A percentile compares a stretch with the other conserved stretches of the same genome.
These are phyloP conservation scores for Cladorhizidae sp. DNA, from an alignment of 37 sponge, comb jelly and placozoan species.

Conservation along the genomic window DNA sequence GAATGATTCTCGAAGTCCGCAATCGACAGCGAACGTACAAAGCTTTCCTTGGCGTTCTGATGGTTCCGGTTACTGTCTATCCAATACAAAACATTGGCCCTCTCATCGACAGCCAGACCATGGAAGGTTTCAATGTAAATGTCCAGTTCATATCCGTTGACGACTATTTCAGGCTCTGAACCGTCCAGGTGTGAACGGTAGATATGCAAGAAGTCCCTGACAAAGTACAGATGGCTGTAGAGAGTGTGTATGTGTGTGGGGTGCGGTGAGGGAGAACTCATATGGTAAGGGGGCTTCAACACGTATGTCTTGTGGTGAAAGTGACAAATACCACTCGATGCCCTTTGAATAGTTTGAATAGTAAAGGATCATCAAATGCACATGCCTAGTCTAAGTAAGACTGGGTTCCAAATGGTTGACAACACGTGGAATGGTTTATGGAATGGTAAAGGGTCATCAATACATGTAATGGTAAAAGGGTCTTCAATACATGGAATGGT, in stretches of 20 bases:
- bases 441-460: too few species aligned
- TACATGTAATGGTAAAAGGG: too few species aligned
- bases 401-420: too few species aligned
- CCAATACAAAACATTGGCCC: slow-evolving; percentile 10
- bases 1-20: neutral
- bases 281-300: too few species aligned
- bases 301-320: too few species aligned
- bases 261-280: neutral
- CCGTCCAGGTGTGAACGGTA: neutral
- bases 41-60: neutral
- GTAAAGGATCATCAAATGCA: too few species aligned
- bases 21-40: neutral
- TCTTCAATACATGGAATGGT: too few species aligned
- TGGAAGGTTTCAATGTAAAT: neutral
- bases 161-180: neutral
- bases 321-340: too few species aligned
- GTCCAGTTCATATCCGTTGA: neutral
- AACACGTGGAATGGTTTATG: too few species aligned
- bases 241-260: slow-evolving; percentile 10
- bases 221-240: slow-evolving; percentile 34
- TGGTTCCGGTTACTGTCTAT: neutral
- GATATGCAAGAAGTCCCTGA: neutral
- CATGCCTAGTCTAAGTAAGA: too few species aligned
- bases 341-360: too few species aligned
- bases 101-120: slow-evolving; percentile 5